Conservation (phyloP, 2,888 invertebrate genomes). For the Desoria tigrina region DNA sequence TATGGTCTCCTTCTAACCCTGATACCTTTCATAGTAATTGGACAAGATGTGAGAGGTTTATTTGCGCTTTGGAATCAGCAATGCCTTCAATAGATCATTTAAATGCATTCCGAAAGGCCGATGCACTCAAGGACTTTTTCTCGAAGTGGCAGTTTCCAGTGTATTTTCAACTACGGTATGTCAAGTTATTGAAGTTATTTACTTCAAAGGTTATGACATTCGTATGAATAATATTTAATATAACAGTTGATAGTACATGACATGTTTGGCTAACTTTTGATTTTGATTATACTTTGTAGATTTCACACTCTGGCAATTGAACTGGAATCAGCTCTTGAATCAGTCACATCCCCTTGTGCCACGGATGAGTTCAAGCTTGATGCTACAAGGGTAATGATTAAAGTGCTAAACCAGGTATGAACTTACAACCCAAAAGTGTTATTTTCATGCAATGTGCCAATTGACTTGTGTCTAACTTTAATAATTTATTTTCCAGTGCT, state of each 20-base stretch:
- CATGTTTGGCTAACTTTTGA: no score
- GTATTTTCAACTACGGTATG: slow-evolving; percentile 83
- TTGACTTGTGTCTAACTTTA: slow-evolving; percentile 8
- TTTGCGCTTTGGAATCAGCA: slow-evolving; percentile 64
- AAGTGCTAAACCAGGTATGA: slow-evolving; percentile 50
- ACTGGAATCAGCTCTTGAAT: slow-evolving; percentile 61
- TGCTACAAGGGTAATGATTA: slow-evolving; percentile 46
- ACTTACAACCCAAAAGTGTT: no score
- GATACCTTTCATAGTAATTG: slow-evolving; percentile 49
- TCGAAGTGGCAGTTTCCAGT: slow-evolving; percentile 91
- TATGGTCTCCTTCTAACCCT: slow-evolving; percentile 50
- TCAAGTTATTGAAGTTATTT: no score
- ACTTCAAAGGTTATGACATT: no score
- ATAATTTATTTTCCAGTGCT: slow-evolving; percentile 42
- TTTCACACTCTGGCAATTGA: slow-evolving; percentile 88
- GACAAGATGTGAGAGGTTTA: slow-evolving; percentile 63
- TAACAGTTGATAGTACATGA: no score
- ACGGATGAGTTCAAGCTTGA: slow-evolving; percentile 50
- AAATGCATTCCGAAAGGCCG: slow-evolving; percentile 57
- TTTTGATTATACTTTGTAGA: slow-evolving; percentile 57
- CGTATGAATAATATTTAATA: no score
- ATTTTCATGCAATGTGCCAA: slow-evolving; percentile 1
- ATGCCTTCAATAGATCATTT: slow-evolving; percentile 66
- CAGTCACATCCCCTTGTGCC: slow-evolving; percentile 36
- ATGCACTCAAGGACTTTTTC: slow-evolving; percentile 71